Percentiles rank a stretch among this genome's conserved stretches.
Evolutionary conservation across 2,888 invertebrate species (phyloP).

Genomic region (Vandiemenella viatica): DNA sequence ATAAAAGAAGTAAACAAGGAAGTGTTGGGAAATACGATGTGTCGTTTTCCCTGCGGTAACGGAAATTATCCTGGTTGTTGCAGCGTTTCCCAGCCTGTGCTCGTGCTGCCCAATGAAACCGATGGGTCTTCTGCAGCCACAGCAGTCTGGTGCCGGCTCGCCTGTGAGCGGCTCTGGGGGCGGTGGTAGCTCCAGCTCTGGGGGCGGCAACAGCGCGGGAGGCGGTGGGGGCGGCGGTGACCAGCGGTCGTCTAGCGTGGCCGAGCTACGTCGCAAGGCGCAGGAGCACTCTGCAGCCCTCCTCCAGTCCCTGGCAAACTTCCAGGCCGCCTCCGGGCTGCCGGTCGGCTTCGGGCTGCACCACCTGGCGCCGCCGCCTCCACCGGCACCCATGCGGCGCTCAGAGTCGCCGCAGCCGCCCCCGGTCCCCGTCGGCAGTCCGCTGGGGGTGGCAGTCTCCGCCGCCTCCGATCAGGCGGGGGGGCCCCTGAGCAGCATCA

Average conservation of each 20-base stretch:
- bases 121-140: slow-evolving; percentile 23
- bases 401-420: slow-evolving; percentile 23
- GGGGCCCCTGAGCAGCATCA: slow-evolving; percentile 13
- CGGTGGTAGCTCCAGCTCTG: slow-evolving; percentile 24
- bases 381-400: slow-evolving; percentile 29
- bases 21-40: no score
- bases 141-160: slow-evolving; percentile 19
- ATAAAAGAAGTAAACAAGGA: no score
- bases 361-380: slow-evolving; percentile 23
- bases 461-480: slow-evolving; percentile 10
- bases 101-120: slow-evolving; percentile 65
- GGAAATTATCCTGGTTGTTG: slow-evolving; percentile 19
- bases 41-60: no score
- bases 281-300: slow-evolving; percentile 89
- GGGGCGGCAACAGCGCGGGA: slow-evolving; percentile 24
- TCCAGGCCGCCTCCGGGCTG: slow-evolving; percentile 30
- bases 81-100: slow-evolving; percentile 63
- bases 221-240: slow-evolving; percentile 34
- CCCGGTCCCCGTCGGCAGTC: no score
- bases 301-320: slow-evolving; percentile 51
- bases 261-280: slow-evolving; percentile 80
- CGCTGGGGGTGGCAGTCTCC: slow-evolving; percentile 22
- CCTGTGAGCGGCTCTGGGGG: no score
- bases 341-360: slow-evolving; percentile 21
- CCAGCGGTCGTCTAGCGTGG: slow-evolving; percentile 73